Percentiles rank a stretch among this genome's conserved stretches.
Conservation (phyloP, 2,888 invertebrate genomes). For the Erebia aethiops region DNA sequence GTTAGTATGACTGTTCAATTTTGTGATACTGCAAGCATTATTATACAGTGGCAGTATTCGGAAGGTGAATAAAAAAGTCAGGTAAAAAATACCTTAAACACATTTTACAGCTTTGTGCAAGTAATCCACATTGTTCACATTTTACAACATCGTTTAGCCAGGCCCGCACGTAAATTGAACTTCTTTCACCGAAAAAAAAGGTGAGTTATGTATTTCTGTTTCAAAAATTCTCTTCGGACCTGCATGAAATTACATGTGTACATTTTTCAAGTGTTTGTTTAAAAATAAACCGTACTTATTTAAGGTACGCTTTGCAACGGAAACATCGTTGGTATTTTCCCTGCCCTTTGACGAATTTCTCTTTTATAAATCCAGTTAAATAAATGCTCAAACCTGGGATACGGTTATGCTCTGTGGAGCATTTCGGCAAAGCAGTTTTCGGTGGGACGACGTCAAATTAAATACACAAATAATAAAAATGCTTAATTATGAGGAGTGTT, state of each 20-base stretch:
- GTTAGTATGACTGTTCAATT: too few species aligned
- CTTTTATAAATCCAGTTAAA: constrained; percentile 24
- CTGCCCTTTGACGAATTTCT: constrained; percentile 28
- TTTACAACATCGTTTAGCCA: too few species aligned
- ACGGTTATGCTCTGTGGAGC: constrained; percentile 28
- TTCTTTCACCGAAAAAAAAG: constrained; percentile 9
- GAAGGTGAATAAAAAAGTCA: too few species aligned
- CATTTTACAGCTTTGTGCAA: too few species aligned
- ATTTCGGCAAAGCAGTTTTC: constrained; percentile 42
- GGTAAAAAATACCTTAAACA: too few species aligned
- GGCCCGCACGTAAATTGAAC: too few species aligned
- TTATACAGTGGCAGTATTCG: too few species aligned
- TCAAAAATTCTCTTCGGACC: constrained; percentile 16
- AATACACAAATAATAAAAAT: background rate
- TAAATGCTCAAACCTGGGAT: constrained; percentile 22
- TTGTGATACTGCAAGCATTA: too few species aligned
- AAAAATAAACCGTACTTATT: constrained; percentile 26
- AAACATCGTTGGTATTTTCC: constrained; percentile 26
- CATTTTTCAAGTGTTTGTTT: constrained; percentile 31
- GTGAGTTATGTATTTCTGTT: background rate
- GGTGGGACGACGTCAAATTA: constrained; percentile 12
- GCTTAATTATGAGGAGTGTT: background rate
- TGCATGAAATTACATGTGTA: constrained; percentile 22
- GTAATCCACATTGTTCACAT: too few species aligned
- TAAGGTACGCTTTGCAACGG: constrained; percentile 20